A percentile compares a stretch with the other conserved stretches of the same genome.
These are phyloP conservation scores for Perizoma flavofasciatum DNA, from an alignment of 2,888 invertebrate species.

Conservation along the genomic window DNA sequence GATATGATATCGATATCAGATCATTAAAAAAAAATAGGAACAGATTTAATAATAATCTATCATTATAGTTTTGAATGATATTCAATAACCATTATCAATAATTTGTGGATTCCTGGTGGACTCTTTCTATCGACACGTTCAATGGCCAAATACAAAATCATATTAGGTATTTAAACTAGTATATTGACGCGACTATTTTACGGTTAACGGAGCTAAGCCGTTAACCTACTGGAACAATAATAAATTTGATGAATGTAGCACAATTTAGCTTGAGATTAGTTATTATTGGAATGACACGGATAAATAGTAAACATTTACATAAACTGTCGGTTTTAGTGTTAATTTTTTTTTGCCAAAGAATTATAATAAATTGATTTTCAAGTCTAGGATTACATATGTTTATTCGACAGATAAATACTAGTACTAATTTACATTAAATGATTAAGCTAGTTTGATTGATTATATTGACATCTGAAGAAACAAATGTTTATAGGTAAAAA, in stretches of 20 bases:
- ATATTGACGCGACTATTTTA: conserved; percentile 2
- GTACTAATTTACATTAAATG: conserved; percentile 5
- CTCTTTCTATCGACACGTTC: not conserved
- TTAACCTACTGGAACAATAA: conserved; percentile 33
- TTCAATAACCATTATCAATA: conserved; percentile 5
- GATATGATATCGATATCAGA: no score
- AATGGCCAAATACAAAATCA: conserved; percentile 3
- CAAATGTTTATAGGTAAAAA: not conserved
- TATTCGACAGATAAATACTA: conserved; percentile 6
- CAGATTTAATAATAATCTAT: no score
- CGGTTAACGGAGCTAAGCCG: conserved; percentile 26
- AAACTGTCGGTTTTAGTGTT: conserved; percentile 1
- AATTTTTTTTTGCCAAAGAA: conserved; percentile 5
- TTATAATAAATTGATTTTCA: conserved; percentile 16
- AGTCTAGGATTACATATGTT: conserved; percentile 7
- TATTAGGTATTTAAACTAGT: conserved; percentile 5
- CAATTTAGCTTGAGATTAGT: conserved; percentile 2
- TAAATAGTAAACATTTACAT: conserved; percentile 10
- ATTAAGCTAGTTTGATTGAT: not conserved
- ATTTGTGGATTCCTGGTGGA: conserved; percentile 11
- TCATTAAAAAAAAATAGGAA: no score
- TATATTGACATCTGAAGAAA: not conserved
- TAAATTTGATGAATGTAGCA: conserved; percentile 26
- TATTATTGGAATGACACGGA: conserved; percentile 16
- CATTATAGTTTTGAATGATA: not conserved